Conservation (phyloP, 2,888 invertebrate genomes). For the Eledona agricola region DNA sequence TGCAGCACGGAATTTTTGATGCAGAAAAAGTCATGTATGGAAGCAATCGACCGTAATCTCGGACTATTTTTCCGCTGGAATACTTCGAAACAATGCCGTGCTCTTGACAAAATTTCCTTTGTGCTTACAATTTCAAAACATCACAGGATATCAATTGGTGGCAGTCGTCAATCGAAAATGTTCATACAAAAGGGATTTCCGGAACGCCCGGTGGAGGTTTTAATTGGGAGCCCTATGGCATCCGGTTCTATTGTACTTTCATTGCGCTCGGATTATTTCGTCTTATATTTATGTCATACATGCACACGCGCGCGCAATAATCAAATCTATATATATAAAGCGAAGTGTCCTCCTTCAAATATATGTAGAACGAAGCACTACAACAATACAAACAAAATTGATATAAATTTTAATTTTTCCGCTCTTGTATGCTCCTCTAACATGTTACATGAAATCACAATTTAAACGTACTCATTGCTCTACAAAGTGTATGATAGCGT, state of each 20-base stretch:
- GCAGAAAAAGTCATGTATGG: conserved; percentile 26
- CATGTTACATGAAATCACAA: no score
- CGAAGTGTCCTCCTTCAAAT: no score
- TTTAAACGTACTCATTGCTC: no score
- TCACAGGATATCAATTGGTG: conserved; percentile 13
- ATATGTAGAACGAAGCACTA: no score
- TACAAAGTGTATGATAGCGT: no score
- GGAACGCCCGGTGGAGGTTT: conserved; percentile 9
- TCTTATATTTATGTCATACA: background rate
- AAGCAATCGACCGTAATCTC: conserved; percentile 19
- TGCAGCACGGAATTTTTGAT: conserved; percentile 29
- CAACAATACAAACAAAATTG: no score
- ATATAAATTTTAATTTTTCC: no score
- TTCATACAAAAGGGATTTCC: conserved; percentile 6
- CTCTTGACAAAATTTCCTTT: conserved; percentile 32
- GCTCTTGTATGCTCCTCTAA: no score
- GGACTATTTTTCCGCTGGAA: conserved; percentile 37
- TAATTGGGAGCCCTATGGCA: conserved; percentile 1
- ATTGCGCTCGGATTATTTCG: background rate
- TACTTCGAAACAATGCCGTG: conserved; percentile 33
- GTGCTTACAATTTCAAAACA: conserved; percentile 25
- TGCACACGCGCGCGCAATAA: no score
- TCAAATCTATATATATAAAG: no score
- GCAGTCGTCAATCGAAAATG: conserved; percentile 17
- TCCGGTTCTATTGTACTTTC: background rate